Evolutionary conservation across 2,113 vertebrate genomes (phyloP), one percentile per base, ranked within the genome.

Genomic region (Uria aalge): DNA sequence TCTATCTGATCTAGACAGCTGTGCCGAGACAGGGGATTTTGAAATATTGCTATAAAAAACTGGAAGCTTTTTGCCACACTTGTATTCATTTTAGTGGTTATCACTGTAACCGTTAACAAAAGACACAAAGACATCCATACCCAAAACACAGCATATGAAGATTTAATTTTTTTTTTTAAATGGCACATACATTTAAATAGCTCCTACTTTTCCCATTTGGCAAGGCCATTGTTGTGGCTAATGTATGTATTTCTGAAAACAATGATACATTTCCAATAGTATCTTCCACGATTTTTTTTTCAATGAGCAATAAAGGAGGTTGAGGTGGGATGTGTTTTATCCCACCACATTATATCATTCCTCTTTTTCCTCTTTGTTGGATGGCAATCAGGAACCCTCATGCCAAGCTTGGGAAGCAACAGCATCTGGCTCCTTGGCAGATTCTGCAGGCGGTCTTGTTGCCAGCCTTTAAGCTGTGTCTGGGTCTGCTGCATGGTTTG

Each of bases 401-500:
- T 98, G 98, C 98, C 98, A 98, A 98, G 98, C 98, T 98, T 98
- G 98, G 98, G 98, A 98, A 98, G 98, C 98, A 98, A 98, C 97
- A 98, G 98, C 98, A 98, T 98, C 98, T 98, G 98, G 98, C 98
- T 98, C 96, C 98, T 98, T 98, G 98, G 98, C 98, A 98, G 97
- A 97, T 97, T 98, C 98, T 95, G 92, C 97, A 98, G 98, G 98
- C 98, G 97, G 97, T 97, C 98, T 97, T 98, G 97, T 97, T 98
- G 98, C 98, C 98, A 98, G 98, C 98, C 98, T 98, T 98, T 98
- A 98, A 98, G 98, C 98, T 98, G 98, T 98, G 98, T 98, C 98
- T 98, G 98, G 98, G 98, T 98, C 98, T 98, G 98, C 98, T 98
- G 98, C 98, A 98, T 98, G 98, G 98, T 98, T 98, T 98, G 98